Evolutionary conservation across 2,888 invertebrate genomes (phyloP).

Genomic region (Eupithecia insigniata): DNA sequence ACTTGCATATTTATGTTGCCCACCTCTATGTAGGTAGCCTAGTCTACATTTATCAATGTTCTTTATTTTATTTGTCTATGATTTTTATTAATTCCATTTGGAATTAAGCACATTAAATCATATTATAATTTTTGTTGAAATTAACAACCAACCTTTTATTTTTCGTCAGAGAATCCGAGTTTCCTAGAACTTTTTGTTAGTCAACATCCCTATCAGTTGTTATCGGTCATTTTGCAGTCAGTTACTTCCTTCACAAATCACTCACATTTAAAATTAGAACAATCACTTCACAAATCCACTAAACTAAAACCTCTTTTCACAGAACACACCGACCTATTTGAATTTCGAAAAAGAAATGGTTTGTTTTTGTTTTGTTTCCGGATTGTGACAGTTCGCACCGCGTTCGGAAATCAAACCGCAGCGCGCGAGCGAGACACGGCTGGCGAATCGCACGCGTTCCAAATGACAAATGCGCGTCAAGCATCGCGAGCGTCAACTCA

Average conservation of each 20-base stretch:
- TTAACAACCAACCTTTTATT: constrained; percentile 2
- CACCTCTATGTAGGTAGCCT: too few species aligned
- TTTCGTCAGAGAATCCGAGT: neutral
- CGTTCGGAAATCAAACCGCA: constrained; percentile 56
- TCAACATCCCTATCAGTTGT: constrained; percentile 55
- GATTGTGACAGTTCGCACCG: constrained; percentile 48
- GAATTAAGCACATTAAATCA: neutral
- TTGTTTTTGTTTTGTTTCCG: constrained; percentile 49
- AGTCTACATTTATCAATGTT: neutral
- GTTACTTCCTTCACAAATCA: constrained; percentile 71
- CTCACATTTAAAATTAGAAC: constrained; percentile 47
- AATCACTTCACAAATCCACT: constrained; percentile 36
- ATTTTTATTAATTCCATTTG: neutral
- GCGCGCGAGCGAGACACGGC: constrained; percentile 67
- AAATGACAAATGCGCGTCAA: constrained; percentile 81
- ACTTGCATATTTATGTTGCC: neutral
- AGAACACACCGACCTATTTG: constrained; percentile 46
- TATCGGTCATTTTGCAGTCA: constrained; percentile 64
- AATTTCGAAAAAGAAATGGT: constrained; percentile 47
- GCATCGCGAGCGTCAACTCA: constrained; percentile 53
- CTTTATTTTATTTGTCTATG: neutral
- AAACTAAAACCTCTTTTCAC: constrained; percentile 26
- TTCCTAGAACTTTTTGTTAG: constrained; percentile 39
- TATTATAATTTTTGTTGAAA: neutral
- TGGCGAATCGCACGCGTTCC: constrained; percentile 67